Base-by-base conservation (phyloP, 2,797 vertebrate species). In the Linurgus olivaceus region DNA sequence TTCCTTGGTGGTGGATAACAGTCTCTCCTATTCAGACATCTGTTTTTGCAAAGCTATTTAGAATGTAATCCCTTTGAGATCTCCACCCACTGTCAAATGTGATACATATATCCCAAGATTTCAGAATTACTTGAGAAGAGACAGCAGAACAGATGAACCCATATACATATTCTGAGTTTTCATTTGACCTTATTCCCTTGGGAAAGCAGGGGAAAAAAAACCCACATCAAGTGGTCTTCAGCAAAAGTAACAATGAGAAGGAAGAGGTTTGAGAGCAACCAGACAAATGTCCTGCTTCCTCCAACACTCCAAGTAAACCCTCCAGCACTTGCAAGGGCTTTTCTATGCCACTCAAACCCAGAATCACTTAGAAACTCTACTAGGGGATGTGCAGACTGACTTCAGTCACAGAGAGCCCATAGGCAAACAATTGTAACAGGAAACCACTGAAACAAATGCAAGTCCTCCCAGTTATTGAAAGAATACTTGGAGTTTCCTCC, bases 171-270 rank as follows among this genome's bases (percentile, higher is more conserved):
- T 76, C 20, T 55, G 28, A 59, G 37, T 5, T 92, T 29, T 35
- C 28, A 86, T 58, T 70, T 2, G 0, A 85, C 31, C 6, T 17
- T 52, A 42, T 57, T 73, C 61, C 61, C 74, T 79, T 58, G 9
- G 17, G 33, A 87, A 91, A 89, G 24, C 21, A 59, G 45, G 72
- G 9, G 73, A 71, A 78, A 82, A 38, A 75, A 44, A 11, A 23
- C 13, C 0, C 9, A 20, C 0, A 0, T 42, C 23, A 74, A 59
- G 23, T 61, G 24, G 50, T 54, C 54, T 4, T 9, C 21, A 77
- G 29, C 42, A 63, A 77, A 90, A 88, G 28, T 61, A 73, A 84
- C 51, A 59, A 48, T 24, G 33, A 29, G 74, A 72, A 90, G 65
- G 31, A 79, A 78, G 58, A 88, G 35, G n/a, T 29, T 50, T 5